A percentile compares a stretch with the other conserved stretches of the same genome.
Conservation (phyloP, 2,113 vertebrate genomes). For the Ctenodactylus gundi region DNA sequence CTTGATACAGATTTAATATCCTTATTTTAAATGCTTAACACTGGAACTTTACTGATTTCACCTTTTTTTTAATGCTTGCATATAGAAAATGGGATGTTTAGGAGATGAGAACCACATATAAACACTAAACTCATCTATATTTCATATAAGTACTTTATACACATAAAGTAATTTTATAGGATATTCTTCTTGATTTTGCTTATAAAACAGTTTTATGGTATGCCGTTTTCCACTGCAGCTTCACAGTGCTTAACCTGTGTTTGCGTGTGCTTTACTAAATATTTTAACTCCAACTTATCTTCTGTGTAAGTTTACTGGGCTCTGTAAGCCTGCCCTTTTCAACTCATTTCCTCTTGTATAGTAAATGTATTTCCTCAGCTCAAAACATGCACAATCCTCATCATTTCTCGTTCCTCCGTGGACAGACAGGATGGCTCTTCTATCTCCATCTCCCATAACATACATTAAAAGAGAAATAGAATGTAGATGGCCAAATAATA, state of each 20-base stretch:
- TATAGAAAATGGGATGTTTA: background rate
- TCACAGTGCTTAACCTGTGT: background rate
- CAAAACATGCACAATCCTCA: background rate
- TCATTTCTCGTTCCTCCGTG: background rate
- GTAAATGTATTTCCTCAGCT: background rate
- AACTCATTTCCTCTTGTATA: background rate
- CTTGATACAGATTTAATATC: background rate
- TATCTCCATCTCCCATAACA: background rate
- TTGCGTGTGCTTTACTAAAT: background rate
- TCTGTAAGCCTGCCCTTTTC: background rate
- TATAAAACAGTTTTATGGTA: background rate
- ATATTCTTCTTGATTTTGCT: background rate
- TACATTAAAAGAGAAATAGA: constrained; percentile 13
- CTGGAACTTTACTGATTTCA: background rate
- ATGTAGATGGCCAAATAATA: background rate
- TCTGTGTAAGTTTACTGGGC: background rate
- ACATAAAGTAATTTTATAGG: background rate
- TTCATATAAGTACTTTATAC: background rate
- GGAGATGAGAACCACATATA: background rate
- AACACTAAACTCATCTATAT: background rate
- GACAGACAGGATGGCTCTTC: background rate
- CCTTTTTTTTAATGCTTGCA: background rate
- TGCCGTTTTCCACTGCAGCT: background rate
- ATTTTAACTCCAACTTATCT: background rate
- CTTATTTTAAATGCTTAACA: background rate